A percentile compares a stretch with the other conserved stretches of the same genome.
Conservation (phyloP, 1,140 invertebrate species). For the Diorhabda elongata region DNA sequence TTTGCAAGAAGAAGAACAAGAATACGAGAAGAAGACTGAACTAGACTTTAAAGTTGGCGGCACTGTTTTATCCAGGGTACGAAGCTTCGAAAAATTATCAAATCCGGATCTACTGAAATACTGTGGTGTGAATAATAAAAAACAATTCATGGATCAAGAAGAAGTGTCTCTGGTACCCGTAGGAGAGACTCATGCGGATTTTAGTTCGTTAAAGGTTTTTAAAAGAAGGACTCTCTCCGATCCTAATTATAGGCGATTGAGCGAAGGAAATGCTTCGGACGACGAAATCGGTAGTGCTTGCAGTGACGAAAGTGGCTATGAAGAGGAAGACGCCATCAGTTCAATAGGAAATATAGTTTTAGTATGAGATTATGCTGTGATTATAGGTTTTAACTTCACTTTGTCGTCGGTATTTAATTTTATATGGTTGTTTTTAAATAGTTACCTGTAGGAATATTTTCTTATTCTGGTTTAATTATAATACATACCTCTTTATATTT, state of each 20-base stretch:
- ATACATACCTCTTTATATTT: too few species aligned
- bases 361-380: slow-evolving; percentile 22
- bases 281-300: slow-evolving; percentile 55
- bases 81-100: slow-evolving; percentile 33
- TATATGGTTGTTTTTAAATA: too few species aligned
- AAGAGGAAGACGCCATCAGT: slow-evolving; percentile 48
- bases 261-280: slow-evolving; percentile 42
- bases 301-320: slow-evolving; percentile 56
- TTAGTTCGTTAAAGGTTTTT: slow-evolving; percentile 46
- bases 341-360: slow-evolving; percentile 36
- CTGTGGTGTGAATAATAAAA: slow-evolving; percentile 30
- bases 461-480: too few species aligned
- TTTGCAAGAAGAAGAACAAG: slow-evolving; percentile 19
- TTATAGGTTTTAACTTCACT: not conserved
- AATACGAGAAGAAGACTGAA: slow-evolving; percentile 43
- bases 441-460: too few species aligned
- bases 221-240: slow-evolving; percentile 15
- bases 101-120: slow-evolving; percentile 33
- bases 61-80: slow-evolving; percentile 36
- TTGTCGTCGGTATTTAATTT: too few species aligned
- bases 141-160: slow-evolving; percentile 36
- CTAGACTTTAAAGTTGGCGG: slow-evolving; percentile 45
- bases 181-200: slow-evolving; percentile 43
- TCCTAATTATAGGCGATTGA: slow-evolving; percentile 2
- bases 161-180: slow-evolving; percentile 45